Percentiles rank a stretch among this genome's conserved stretches.
phyloP scores from a whole-genome alignment of 2,113 vertebrate genomes.

The Haplochromis vanheusdeni region DNA sequence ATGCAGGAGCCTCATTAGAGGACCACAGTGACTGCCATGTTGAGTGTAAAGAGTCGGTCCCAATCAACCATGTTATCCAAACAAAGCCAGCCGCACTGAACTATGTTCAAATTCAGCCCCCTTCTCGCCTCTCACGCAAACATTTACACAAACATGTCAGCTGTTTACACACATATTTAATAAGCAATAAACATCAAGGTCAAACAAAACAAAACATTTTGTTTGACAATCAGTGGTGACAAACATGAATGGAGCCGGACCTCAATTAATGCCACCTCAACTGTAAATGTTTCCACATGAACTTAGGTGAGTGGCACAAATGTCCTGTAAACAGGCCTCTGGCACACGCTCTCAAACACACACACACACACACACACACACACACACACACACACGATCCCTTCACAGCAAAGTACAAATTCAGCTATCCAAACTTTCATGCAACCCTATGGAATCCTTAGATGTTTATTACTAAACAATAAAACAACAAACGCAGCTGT shows the following conservation, averaged over 20 bases:
- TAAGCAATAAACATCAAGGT: conserved; percentile 16
- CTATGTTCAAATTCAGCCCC: background rate
- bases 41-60: background rate
- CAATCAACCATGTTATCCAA: background rate
- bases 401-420: background rate
- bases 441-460: background rate
- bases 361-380: background rate
- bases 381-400: fast-evolving
- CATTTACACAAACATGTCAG: conserved; percentile 9
- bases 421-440: background rate
- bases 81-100: background rate
- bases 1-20: background rate
- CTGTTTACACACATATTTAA: conserved; percentile 6
- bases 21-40: background rate
- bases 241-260: background rate
- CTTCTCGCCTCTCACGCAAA: background rate
- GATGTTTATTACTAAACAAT: background rate
- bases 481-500: background rate
- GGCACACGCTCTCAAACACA: background rate
- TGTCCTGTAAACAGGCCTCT: background rate
- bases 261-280: background rate
- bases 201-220: conserved; percentile 32
- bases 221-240: background rate
- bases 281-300: conserved; percentile 2
- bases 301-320: background rate